phyloP scores from a whole-genome alignment of 35 echinoderm and acorn worm genomes.

The Heliocidaris erythrogramma region DNA sequence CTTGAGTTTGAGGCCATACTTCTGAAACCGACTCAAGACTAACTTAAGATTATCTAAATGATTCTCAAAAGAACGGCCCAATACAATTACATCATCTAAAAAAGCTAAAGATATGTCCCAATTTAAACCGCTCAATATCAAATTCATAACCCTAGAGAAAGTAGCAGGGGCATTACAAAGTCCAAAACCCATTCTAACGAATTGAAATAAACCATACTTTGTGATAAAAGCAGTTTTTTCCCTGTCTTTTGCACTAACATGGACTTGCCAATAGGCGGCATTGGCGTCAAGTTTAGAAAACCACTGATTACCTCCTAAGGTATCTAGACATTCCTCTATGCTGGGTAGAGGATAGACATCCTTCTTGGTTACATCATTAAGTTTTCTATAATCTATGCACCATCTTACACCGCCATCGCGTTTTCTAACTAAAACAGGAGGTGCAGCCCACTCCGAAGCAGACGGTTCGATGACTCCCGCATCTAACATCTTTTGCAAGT shows the following conservation, averaged over 20 bases:
- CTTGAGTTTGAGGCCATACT: conserved; percentile 54
- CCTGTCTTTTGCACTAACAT: conserved; percentile 7
- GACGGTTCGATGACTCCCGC: too few species aligned
- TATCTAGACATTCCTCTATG: conserved; percentile 60
- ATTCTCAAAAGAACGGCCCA: conserved; percentile 33
- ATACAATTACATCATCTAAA: conserved; percentile 58
- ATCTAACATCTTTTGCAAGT: too few species aligned
- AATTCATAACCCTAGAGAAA: too few species aligned
- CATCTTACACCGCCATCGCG: conserved; percentile 48
- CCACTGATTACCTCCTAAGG: conserved; percentile 57
- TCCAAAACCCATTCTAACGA: conserved; percentile 49
- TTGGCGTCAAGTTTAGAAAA: conserved; percentile 71
- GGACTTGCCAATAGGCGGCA: conserved; percentile 57
- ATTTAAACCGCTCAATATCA: conserved; percentile 38
- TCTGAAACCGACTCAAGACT: conserved; percentile 37
- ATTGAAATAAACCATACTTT: background rate
- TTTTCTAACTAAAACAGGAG: conserved; percentile 59
- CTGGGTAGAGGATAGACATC: conserved; percentile 49
- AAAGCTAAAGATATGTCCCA: conserved; percentile 64
- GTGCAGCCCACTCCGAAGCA: conserved; percentile 45
- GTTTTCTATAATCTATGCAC: conserved; percentile 59
- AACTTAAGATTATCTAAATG: conserved; percentile 35
- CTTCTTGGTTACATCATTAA: conserved; percentile 56
- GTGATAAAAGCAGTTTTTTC: conserved; percentile 66
- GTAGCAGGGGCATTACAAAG: too few species aligned